Conservation (phyloP, 2,113 vertebrate species). For the Eptatretus burgeri region DNA sequence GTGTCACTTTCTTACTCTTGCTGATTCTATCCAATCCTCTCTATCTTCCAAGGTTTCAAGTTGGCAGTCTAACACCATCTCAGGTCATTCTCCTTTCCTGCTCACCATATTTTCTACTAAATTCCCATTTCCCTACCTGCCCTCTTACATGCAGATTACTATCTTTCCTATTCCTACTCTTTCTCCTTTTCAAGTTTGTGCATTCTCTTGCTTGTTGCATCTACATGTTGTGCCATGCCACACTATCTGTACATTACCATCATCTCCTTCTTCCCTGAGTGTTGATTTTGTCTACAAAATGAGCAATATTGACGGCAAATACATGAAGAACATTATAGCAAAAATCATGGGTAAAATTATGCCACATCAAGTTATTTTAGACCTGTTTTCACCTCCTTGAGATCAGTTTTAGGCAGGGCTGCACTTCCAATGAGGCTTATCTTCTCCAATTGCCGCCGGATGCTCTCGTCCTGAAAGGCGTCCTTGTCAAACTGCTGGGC, state of each 20-base stretch:
- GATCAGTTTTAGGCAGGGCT: constrained; percentile 22
- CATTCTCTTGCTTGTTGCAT: background rate
- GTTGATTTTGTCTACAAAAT: too few relatives aligned
- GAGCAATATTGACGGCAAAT: too few relatives aligned
- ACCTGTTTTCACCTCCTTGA: constrained; percentile 30
- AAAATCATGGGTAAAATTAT: too few relatives aligned
- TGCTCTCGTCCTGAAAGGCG: constrained; percentile 34
- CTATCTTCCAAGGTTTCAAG: background rate
- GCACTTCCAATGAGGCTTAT: constrained; percentile 54
- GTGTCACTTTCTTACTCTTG: background rate
- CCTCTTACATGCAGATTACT: background rate
- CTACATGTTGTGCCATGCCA: background rate
- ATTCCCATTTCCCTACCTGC: background rate
- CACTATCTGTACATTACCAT: background rate
- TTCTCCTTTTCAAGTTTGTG: background rate
- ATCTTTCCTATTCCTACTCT: background rate
- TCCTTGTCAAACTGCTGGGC: constrained; percentile 41
- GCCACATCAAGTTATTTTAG: too few relatives aligned
- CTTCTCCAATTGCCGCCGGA: constrained; percentile 41
- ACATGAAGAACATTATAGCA: too few relatives aligned
- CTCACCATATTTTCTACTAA: background rate
- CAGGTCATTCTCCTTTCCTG: background rate
- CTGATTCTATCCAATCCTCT: background rate
- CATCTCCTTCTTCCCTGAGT: too few relatives aligned
- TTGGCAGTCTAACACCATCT: background rate